Percentiles rank a stretch among this genome's conserved stretches.
Evolutionary conservation across 2,888 invertebrate genomes (phyloP).

Genomic region (Hydroisotoma schaefferi): DNA sequence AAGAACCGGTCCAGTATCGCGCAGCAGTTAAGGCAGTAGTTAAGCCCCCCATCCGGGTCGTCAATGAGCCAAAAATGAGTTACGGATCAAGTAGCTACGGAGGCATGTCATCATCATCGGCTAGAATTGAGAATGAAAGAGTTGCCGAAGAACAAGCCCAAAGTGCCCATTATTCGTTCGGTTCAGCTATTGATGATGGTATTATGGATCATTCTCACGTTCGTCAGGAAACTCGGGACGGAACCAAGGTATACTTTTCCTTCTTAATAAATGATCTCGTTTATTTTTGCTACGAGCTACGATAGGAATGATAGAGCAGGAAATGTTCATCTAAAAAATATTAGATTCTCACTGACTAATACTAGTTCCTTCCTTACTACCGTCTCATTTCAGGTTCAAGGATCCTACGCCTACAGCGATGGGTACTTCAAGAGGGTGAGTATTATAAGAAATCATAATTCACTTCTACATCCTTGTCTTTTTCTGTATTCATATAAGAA

Average conservation of each 20-base stretch:
- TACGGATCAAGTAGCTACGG: background rate
- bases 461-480: background rate
- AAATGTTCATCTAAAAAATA: no score
- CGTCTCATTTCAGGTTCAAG: constrained; percentile 50
- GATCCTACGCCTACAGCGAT: constrained; percentile 61
- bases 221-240: constrained; percentile 55
- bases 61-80: background rate
- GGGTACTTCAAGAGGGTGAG: constrained; percentile 56
- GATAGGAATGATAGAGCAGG: no score
- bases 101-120: no score
- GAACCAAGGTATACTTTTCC: constrained; percentile 49
- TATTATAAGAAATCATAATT: background rate
- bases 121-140: background rate
- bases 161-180: constrained; percentile 56
- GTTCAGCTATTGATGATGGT: constrained; percentile 51
- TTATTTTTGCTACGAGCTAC: no score
- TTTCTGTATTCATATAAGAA: background rate
- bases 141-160: constrained; percentile 38
- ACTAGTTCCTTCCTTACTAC: no score
- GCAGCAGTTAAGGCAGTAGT: constrained; percentile 19
- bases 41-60: constrained; percentile 27
- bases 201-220: constrained; percentile 53
- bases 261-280: no score
- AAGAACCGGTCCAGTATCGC: constrained; percentile 21
- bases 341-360: no score